Percentiles rank a stretch among this genome's conserved stretches.
Conservation (phyloP, 2,113 vertebrate species). For the Macaca mulatta region DNA sequence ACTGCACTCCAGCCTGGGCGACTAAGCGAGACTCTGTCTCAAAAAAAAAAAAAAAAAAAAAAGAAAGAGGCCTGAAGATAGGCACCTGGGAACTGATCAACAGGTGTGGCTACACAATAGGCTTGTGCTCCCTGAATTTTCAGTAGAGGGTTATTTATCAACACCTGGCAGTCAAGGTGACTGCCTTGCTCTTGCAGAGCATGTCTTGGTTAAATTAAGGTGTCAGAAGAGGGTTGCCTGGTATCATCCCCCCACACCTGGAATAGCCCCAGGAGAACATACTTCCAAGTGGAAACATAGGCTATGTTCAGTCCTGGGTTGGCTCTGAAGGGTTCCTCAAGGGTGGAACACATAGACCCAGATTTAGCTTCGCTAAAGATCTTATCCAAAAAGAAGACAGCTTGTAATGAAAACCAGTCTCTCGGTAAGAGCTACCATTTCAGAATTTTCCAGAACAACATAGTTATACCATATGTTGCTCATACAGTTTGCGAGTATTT, state of each 20-base stretch:
- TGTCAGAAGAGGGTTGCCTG: background rate
- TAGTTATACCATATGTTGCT: background rate
- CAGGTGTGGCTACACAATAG: background rate
- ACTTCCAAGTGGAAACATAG: background rate
- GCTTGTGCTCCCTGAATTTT: background rate
- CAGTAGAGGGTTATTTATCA: background rate
- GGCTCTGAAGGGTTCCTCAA: background rate
- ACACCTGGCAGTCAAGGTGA: background rate
- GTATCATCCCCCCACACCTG: background rate
- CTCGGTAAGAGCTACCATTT: constrained; percentile 18
- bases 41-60: too few species aligned
- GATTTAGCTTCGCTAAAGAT: background rate
- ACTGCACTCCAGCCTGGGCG: too few species aligned
- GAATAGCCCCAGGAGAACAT: background rate
- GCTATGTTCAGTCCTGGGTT: background rate
- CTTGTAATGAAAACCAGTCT: constrained; percentile 7
- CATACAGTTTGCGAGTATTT: background rate
- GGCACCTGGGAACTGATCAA: background rate
- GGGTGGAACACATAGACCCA: background rate
- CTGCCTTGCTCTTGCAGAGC: background rate
- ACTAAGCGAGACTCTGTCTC: too few species aligned
- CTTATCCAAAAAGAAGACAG: background rate
- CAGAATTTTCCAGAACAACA: constrained; percentile 46
- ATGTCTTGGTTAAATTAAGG: background rate
- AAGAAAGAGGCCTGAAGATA: background rate